Evolutionary conservation across 64 coral and sea anemone species (phyloP).

Genomic region (Montipora cactus): DNA sequence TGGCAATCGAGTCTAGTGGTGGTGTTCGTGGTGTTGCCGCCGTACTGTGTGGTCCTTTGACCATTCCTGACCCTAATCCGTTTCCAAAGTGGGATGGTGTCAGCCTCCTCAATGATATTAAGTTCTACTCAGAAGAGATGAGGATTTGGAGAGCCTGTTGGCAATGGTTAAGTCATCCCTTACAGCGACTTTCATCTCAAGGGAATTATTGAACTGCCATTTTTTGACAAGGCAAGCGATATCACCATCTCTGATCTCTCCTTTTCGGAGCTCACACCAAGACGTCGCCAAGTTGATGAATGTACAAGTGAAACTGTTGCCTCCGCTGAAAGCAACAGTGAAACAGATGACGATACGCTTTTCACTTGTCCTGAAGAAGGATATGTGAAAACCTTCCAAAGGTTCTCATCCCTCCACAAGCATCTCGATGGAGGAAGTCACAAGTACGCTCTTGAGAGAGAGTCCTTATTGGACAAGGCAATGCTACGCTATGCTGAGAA

Average conservation of each 20-base stretch:
- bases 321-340: too few relatives aligned
- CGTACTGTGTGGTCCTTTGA: background rate
- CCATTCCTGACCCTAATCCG: background rate
- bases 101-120: background rate
- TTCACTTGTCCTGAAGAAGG: too few relatives aligned
- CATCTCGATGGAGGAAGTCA: too few relatives aligned
- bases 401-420: background rate
- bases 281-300: too few relatives aligned
- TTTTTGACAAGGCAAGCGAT: background rate
- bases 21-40: background rate
- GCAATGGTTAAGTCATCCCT: background rate
- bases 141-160: background rate
- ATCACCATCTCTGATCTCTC: background rate
- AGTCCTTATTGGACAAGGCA: background rate
- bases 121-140: background rate
- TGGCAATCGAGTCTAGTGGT: background rate
- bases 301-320: too few relatives aligned
- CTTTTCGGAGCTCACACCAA: too few relatives aligned
- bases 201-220: background rate
- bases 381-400: too few relatives aligned
- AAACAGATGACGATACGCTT: too few relatives aligned
- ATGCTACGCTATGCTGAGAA: constrained; percentile 20
- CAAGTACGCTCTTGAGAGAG: too few relatives aligned
- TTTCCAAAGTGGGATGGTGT: background rate
- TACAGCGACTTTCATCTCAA: background rate